Conservation (phyloP, 2,888 invertebrate species). For the Galeruca laticollis region DNA sequence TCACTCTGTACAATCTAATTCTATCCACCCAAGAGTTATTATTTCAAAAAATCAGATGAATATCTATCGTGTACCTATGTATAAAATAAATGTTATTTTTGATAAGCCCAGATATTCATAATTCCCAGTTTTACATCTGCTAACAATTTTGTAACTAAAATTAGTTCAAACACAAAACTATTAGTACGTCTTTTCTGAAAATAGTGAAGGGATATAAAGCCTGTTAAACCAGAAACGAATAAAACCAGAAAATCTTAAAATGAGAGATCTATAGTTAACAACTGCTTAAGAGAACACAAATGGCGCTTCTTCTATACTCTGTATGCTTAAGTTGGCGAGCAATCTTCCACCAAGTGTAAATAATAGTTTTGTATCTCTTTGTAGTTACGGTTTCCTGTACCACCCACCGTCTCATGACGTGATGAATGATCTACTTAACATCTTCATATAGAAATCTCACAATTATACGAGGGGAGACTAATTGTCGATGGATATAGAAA, state of each 20-base stretch:
- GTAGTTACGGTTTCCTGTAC: slow-evolving; percentile 60
- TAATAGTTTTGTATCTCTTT: slow-evolving; percentile 55
- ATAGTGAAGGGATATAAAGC: not conserved
- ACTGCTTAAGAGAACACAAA: slow-evolving; percentile 50
- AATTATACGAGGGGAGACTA: slow-evolving; percentile 23
- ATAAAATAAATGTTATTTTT: too few relatives aligned
- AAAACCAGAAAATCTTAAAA: slow-evolving; percentile 35
- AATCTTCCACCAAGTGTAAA: slow-evolving; percentile 52
- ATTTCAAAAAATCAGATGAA: too few relatives aligned
- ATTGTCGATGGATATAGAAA: not conserved
- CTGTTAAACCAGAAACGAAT: slow-evolving; percentile 33
- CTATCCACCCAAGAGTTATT: too few relatives aligned
- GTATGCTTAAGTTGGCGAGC: slow-evolving; percentile 47
- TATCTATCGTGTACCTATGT: too few relatives aligned
- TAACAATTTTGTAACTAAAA: slow-evolving; percentile 10
- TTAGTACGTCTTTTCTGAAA: slow-evolving; percentile 10
- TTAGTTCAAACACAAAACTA: slow-evolving; percentile 14
- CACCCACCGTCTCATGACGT: slow-evolving; percentile 64
- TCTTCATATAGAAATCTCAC: slow-evolving; percentile 50
- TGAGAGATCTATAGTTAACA: slow-evolving; percentile 49
- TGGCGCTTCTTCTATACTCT: slow-evolving; percentile 25
- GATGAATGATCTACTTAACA: slow-evolving; percentile 62
- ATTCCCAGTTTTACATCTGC: not conserved
- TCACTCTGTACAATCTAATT: too few relatives aligned
- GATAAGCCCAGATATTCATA: not conserved